Conservation (phyloP, 2,113 vertebrate genomes). For the Melospiza georgiana region DNA sequence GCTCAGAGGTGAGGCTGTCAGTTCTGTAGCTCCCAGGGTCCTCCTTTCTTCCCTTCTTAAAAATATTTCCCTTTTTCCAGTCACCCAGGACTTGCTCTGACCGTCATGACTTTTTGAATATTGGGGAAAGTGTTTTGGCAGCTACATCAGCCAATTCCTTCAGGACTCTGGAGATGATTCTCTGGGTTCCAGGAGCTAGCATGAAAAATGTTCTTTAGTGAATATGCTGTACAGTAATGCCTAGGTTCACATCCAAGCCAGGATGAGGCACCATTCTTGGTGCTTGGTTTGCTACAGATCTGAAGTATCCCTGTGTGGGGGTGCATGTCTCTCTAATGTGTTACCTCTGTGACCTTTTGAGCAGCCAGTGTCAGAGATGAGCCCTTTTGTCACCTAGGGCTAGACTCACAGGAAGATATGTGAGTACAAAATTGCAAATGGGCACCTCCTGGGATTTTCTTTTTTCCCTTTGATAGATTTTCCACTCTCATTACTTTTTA, state of each 20-base stretch:
- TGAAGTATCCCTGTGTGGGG: neutral
- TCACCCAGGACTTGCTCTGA: neutral
- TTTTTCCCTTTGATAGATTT: neutral
- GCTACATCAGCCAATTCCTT: neutral
- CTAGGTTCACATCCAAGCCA: neutral
- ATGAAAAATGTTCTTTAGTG: neutral
- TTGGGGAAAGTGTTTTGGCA: neutral
- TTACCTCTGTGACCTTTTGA: neutral
- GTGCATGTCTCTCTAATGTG: neutral
- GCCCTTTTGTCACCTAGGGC: neutral
- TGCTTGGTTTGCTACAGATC: neutral
- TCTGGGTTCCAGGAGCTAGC: neutral
- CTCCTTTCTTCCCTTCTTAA: neutral
- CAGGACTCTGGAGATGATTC: neutral
- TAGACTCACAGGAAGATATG: neutral
- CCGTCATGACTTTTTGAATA: neutral
- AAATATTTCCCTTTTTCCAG: neutral
- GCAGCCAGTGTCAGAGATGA: neutral
- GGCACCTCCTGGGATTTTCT: neutral
- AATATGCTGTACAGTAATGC: neutral
- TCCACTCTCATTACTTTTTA: neutral
- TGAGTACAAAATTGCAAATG: neutral
- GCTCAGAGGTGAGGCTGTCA: neutral
- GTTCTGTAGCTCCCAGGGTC: neutral
- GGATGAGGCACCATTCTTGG: neutral